phyloP scores from a whole-genome alignment of 2,888 invertebrate genomes.

The Amblyjoppa proteus region DNA sequence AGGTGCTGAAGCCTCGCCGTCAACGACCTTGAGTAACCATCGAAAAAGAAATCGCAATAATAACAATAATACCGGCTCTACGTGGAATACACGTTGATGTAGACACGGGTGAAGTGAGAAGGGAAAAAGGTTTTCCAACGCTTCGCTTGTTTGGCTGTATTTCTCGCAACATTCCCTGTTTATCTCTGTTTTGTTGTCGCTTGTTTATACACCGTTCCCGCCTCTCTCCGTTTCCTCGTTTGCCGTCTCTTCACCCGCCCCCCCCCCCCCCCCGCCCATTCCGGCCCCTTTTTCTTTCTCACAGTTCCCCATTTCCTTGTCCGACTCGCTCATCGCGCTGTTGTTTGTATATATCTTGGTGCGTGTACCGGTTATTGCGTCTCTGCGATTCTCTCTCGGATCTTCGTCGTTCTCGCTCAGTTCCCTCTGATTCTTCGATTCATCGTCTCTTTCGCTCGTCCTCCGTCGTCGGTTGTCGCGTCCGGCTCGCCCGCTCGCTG shows the following conservation, averaged over 20 bases:
- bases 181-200: slow-evolving; percentile 82
- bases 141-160: slow-evolving; percentile 81
- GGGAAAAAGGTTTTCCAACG: slow-evolving; percentile 67
- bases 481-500: slow-evolving; percentile 33
- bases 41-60: slow-evolving; percentile 2
- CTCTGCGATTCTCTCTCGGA: slow-evolving; percentile 68
- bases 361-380: slow-evolving; percentile 64
- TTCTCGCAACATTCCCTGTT: slow-evolving; percentile 83
- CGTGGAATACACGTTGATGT: slow-evolving; percentile 42
- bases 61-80: slow-evolving; percentile 63
- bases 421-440: slow-evolving; percentile 41
- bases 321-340: slow-evolving; percentile 64
- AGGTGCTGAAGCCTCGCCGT: slow-evolving; percentile 64
- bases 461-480: slow-evolving; percentile 44
- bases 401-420: slow-evolving; percentile 66
- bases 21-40: slow-evolving; percentile 46
- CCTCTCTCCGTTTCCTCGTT: slow-evolving; percentile 70
- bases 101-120: slow-evolving; percentile 52
- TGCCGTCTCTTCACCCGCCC: slow-evolving; percentile 64
- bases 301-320: slow-evolving; percentile 64
- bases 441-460: slow-evolving; percentile 51
- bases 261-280: slow-evolving; percentile 47
- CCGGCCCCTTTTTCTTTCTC: slow-evolving; percentile 53
- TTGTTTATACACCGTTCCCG: slow-evolving; percentile 82
- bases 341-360: slow-evolving; percentile 57